Evolutionary conservation across 2,797 vertebrate genomes (phyloP), one percentile per base, ranked within the genome.

Genomic region (Chelidonichthys spinosus): DNA sequence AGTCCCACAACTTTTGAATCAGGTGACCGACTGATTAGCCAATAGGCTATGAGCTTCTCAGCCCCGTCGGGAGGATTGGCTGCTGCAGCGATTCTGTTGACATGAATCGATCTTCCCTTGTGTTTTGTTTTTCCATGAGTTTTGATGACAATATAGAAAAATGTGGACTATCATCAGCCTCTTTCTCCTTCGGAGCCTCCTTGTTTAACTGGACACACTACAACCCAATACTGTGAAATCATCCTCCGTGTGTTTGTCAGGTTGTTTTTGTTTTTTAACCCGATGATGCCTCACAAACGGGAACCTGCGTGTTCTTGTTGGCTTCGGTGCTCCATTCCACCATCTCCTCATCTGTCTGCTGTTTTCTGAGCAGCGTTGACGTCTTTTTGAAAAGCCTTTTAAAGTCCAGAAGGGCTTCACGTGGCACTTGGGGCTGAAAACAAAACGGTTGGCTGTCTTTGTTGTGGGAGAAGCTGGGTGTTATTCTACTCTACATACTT

Each of bases 161-260:
- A 56, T 72, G 2, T 44, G 32, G 46, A 73, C 42, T 44, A 17
- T 74, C 65, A 76, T 59, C 63, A 72, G 63, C 37, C 17, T 66
- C 25, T 25, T 25, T 25, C 7, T 61, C 61, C 74, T 82, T 32
- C 10, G 25, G 61, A 66, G 68, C 53, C 17, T 65, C 46, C 11
- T 69, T 58, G 35, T 49, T 65, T 17, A 86, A 89, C 81, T 81
- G 80, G 76, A 83, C 81, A 72, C 60, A 67, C 59, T 61, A 65
- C 81, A 66, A 53, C 69, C 63, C 46, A 77, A 84, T 86, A 88
- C 89, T 93, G 90, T 92, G 90, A 93, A 91, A 86, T 76, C 83
- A 78, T 73, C 52, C 63, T 68, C 55, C 49, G 72, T 70, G 74
- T 86, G 71, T 64, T 33, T 77, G 15, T 69, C 75, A 63, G 43